Base-by-base conservation (phyloP, 2,888 invertebrate species). In the Coremacera marginata region DNA sequence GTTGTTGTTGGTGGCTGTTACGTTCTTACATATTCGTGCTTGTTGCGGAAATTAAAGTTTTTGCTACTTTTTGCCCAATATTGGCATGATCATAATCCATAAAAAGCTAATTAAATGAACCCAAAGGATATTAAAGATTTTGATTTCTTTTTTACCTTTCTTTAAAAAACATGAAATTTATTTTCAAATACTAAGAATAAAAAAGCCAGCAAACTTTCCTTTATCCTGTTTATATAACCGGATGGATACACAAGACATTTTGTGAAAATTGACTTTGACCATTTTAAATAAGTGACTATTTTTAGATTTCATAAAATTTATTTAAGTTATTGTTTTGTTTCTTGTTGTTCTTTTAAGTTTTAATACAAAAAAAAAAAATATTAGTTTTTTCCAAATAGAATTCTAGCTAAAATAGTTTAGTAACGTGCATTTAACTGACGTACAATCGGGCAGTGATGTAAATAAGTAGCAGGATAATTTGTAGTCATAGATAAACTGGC, bases 401-500 rank as follows among this genome's bases (percentile, higher is more conserved):
- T 74, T 81, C 80, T 84, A 84, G 77, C 81, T 87, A 78, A 88
- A 89, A 82, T 85, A 88, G 77, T 87, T 86, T 80, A 88, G 80
- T 78, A 88, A 86, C 79, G 88, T 89, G 83, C 88, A 88, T 83
- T 88, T 87, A 77, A 88, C 86, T 70, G 83, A 83, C 80, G 88
- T 86, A 80, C 88, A 88, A 82, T 88, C 89, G 78, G 88, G 88
- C 88, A 88, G 88, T 87, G 89, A 88, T 76, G 89, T 88, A 81
- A 88, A 88, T 83, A 88, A 86, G 83, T 89, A 88, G 83, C 88
- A 88, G 80, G 88, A 89, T 80, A 88, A 81, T 83, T 89, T 88
- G 80, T 89, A 88, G 81, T 88, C 88, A 79, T 88, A 88, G 79
- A 88, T 86, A 80, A 88, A 88, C 81, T 89, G 88, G 83, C 88